A percentile compares a stretch with the other conserved stretches of the same genome.
Conservation (phyloP, 2,888 invertebrate species). For the Lithophane semibrunnea region DNA sequence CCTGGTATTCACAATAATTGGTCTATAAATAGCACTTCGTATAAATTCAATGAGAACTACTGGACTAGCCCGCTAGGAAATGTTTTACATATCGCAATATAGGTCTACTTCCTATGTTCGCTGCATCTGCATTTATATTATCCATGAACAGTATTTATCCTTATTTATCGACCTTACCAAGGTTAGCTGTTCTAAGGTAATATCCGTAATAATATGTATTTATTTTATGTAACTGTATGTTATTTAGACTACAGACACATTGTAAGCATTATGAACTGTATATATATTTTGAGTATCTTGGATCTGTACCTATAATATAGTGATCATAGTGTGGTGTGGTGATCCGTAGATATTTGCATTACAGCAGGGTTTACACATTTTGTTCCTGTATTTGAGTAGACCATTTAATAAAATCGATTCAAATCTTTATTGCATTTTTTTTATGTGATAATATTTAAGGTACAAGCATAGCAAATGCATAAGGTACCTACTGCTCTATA, state of each 20-base stretch:
- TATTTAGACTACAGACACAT: not conserved
- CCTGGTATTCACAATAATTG: not conserved
- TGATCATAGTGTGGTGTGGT: not conserved
- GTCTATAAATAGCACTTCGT: not conserved
- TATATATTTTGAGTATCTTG: not conserved
- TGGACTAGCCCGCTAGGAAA: conserved; percentile 23
- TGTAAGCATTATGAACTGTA: not conserved
- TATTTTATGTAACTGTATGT: conserved; percentile 3
- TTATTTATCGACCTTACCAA: conserved; percentile 16
- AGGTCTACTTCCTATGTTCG: conserved; percentile 39
- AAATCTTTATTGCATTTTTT: not conserved
- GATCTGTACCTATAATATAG: not conserved
- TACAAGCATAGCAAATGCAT: not conserved
- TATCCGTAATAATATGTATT: conserved; percentile 17
- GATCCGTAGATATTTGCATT: not conserved
- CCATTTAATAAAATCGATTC: not conserved
- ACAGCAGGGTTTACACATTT: too few species aligned
- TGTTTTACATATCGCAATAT: conserved; percentile 33
- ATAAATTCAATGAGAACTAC: conserved; percentile 36
- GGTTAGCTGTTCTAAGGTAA: conserved; percentile 29
- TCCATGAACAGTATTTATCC: conserved; percentile 14
- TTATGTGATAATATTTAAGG: not conserved
- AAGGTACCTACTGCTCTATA: not conserved
- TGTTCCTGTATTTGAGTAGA: not conserved
- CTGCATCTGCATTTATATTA: conserved; percentile 15